A percentile compares a stretch with the other conserved stretches of the same genome.
These are phyloP conservation scores for Stegana nigrithorax DNA, from an alignment of 2,888 invertebrate genomes.

Conservation along the genomic window DNA sequence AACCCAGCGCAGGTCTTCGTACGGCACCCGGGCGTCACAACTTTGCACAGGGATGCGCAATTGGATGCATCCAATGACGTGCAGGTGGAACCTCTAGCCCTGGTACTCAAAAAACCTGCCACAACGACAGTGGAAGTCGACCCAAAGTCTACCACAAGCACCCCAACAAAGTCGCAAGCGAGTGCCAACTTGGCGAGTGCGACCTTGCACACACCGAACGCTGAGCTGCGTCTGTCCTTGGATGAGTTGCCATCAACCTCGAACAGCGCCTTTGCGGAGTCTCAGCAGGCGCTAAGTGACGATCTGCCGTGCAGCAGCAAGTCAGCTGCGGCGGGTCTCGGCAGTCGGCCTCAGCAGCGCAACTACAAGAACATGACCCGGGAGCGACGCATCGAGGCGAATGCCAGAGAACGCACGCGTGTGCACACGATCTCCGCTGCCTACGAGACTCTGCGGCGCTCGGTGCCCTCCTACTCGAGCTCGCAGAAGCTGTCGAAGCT, in stretches of 20 bases:
- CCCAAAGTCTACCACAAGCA: slow-evolving; percentile 24
- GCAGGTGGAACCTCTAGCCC: slow-evolving; percentile 75
- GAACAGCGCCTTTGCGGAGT: background rate
- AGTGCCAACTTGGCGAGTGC: slow-evolving; percentile 3
- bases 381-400: slow-evolving; percentile 92
- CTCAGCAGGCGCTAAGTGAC: background rate
- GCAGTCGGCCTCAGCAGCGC: slow-evolving; percentile 75
- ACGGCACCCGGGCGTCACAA: slow-evolving; percentile 68
- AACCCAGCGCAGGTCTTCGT: slow-evolving; percentile 67
- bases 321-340: slow-evolving; percentile 10
- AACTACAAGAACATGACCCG: slow-evolving; percentile 97
- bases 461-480: slow-evolving; percentile 91
- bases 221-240: background rate
- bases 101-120: slow-evolving; percentile 71
- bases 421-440: slow-evolving; percentile 97
- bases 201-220: slow-evolving; percentile 6
- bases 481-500: slow-evolving; percentile 94
- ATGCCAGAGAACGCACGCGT: slow-evolving; percentile 90
- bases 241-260: background rate
- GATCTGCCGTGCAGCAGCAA: background rate
- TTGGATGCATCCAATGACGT: slow-evolving; percentile 38
- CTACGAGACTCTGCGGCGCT: slow-evolving; percentile 86
- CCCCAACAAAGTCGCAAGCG: slow-evolving; percentile 20
- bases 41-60: slow-evolving; percentile 59
- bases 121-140: background rate